Percentiles rank a stretch among this genome's conserved stretches.
These are phyloP conservation scores for Melanchra persicariae DNA, from an alignment of 2,888 invertebrate species.

Conservation along the genomic window DNA sequence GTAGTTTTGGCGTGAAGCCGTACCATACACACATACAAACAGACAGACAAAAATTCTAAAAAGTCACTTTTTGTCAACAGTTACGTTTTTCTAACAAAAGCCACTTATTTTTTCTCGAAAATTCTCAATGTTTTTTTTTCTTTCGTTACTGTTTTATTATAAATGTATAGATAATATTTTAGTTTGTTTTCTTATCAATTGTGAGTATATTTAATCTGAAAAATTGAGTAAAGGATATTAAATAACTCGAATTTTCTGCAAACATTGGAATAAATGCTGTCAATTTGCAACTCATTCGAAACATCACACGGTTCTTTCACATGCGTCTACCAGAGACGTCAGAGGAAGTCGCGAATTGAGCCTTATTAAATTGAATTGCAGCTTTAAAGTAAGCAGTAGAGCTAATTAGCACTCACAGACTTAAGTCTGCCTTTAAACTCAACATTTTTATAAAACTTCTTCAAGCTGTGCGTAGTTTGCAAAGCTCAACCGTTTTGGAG, in stretches of 20 bases:
- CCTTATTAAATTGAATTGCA: slow-evolving; percentile 40
- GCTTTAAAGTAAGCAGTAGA: slow-evolving; percentile 21
- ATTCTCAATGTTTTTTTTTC: too few relatives aligned
- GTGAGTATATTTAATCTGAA: not conserved
- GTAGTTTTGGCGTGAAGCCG: too few relatives aligned
- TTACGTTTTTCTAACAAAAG: too few relatives aligned
- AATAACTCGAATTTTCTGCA: not conserved
- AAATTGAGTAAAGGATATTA: not conserved
- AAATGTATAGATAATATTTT: too few relatives aligned
- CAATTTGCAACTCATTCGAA: not conserved
- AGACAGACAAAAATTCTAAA: too few relatives aligned
- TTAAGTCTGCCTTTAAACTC: slow-evolving; percentile 23
- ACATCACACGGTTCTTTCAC: not conserved
- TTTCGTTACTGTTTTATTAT: too few relatives aligned
- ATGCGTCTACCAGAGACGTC: not conserved
- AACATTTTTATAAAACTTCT: slow-evolving; percentile 37
- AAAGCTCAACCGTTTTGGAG: not conserved
- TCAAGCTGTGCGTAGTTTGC: slow-evolving; percentile 3
- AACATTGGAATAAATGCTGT: not conserved
- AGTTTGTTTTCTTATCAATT: not conserved
- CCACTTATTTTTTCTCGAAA: too few relatives aligned
- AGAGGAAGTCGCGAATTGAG: slow-evolving; percentile 13
- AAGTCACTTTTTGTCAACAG: too few relatives aligned
- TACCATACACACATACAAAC: too few relatives aligned
- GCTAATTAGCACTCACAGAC: slow-evolving; percentile 38